phyloP scores from a whole-genome alignment of 2,113 vertebrate species.

The Equus przewalskii region DNA sequence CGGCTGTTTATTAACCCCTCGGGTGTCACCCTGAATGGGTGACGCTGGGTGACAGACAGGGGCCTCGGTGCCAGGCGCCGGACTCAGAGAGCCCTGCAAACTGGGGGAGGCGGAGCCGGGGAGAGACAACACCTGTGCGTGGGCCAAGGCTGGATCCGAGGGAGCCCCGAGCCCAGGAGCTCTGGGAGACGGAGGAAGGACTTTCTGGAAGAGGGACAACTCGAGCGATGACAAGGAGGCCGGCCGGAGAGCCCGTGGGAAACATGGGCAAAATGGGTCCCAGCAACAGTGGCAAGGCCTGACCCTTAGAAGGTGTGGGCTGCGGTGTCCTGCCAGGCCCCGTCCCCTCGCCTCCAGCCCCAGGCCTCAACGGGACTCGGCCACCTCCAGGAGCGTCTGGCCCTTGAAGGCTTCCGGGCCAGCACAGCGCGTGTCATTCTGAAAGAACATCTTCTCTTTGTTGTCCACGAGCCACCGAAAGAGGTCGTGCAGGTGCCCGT shows the following conservation, averaged over 20 bases:
- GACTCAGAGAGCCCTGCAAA: not conserved
- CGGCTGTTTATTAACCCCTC: constrained; percentile 27
- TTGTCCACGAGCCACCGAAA: constrained; percentile 85
- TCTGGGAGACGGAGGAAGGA: not conserved
- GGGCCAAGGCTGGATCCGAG: not conserved
- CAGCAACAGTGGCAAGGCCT: not conserved
- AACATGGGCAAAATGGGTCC: fast-evolving
- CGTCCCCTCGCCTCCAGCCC: not conserved
- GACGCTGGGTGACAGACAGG: not conserved
- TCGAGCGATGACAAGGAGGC: not conserved
- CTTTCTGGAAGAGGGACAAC: not conserved
- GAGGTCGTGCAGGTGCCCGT: constrained; percentile 83
- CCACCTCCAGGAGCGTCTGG: constrained; percentile 72
- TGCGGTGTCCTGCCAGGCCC: not conserved
- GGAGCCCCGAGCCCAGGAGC: not conserved
- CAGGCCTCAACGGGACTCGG: not conserved
- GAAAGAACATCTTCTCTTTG: constrained; percentile 71
- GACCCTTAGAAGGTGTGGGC: not conserved
- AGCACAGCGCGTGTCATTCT: constrained; percentile 77
- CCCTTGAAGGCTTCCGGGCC: constrained; percentile 78
- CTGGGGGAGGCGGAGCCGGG: not conserved
- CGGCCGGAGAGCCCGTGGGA: not conserved
- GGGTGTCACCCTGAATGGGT: not conserved
- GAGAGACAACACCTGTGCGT: not conserved
- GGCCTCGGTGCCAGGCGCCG: not conserved